Base-by-base conservation (phyloP, 2,888 invertebrate species). In the Campoplex nolae region DNA sequence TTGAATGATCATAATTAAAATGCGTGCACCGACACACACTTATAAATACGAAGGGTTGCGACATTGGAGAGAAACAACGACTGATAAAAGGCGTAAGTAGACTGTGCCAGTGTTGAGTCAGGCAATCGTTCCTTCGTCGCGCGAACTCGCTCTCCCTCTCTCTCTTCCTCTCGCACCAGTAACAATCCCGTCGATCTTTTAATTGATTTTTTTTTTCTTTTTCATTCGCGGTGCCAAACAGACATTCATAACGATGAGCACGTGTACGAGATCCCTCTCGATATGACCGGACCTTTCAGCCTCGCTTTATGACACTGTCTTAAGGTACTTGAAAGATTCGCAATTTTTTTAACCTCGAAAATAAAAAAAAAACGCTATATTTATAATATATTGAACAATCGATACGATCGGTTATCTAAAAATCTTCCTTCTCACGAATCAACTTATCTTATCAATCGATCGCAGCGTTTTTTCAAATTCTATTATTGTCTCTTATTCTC, bases 101-200 rank as follows among this genome's bases (percentile, higher is more conserved):
- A 90, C 88, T 89, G 86, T 89, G 88, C 88, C 90, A 86, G 79
- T 86, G 89, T 89, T 89, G 89, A 88, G 90, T 90, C 90, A 89
- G 90, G 85, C 89, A 85, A 73, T 45, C 75, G 38, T 82, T 76
- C 56, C 38, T 32, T 71, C 77, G 35, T 13, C 58, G 18, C 51
- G 9, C 51, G 9, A 62, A 68, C 48, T 67, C 32, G 48, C 70
- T 11, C 35, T 3, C 68, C 3, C 23, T 58, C 70, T 11, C 35
- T 62, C 23, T 77, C 28, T 74, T 42, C 32, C 42, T 32, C 76
- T 45, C 48, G n/a, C 68, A 42, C 67, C 71, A 35, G 13, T 7
- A 32, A 67, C 35, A 8, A 32, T 51, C 45, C n/a, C 42, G 16
- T 75, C 45, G 45, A 28, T 65, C 58, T 45, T 75, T 23, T n/a